These are phyloP conservation scores for Pegoplata infirma DNA, from an alignment of 2,888 invertebrate genomes.

Conservation along the genomic window DNA sequence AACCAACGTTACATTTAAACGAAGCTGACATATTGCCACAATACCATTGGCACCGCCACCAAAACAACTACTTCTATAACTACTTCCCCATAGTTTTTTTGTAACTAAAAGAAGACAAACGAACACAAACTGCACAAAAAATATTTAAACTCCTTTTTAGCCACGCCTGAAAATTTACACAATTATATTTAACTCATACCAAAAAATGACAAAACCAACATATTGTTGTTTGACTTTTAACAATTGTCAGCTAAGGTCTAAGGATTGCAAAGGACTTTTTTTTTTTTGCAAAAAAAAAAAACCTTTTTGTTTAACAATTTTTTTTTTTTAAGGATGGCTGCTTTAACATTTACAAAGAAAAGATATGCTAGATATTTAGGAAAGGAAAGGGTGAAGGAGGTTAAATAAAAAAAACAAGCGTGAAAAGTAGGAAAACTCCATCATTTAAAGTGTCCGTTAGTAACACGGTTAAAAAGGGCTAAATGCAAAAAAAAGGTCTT, in stretches of 20 bases:
- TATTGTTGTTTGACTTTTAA: constrained; percentile 1
- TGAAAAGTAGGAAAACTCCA: constrained; percentile 55
- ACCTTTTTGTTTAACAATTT: neutral
- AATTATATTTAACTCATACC: constrained; percentile 36
- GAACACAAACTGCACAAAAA: constrained; percentile 1
- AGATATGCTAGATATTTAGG: no score
- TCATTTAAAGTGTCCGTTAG: constrained; percentile 54
- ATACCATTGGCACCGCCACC: neutral
- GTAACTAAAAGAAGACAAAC: no score
- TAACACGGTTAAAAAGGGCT: constrained; percentile 31
- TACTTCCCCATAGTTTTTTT: neutral
- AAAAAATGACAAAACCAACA: constrained; percentile 2
- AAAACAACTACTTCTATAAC: neutral
- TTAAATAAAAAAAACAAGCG: constrained; percentile 39
- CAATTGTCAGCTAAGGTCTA: constrained; percentile 49
- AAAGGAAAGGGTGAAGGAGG: no score
- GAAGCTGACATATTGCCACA: constrained; percentile 52
- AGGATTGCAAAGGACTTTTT: constrained; percentile 5
- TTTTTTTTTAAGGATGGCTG: neutral
- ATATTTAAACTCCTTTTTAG: constrained; percentile 6
- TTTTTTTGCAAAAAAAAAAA: neutral
- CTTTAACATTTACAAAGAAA: neutral
- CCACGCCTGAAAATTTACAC: constrained; percentile 56
- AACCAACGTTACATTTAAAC: constrained; percentile 50
- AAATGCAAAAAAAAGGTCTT: constrained; percentile 16